Evolutionary conservation across 2,888 invertebrate species (phyloP).

Genomic region (Willowsia nigromaculata): DNA sequence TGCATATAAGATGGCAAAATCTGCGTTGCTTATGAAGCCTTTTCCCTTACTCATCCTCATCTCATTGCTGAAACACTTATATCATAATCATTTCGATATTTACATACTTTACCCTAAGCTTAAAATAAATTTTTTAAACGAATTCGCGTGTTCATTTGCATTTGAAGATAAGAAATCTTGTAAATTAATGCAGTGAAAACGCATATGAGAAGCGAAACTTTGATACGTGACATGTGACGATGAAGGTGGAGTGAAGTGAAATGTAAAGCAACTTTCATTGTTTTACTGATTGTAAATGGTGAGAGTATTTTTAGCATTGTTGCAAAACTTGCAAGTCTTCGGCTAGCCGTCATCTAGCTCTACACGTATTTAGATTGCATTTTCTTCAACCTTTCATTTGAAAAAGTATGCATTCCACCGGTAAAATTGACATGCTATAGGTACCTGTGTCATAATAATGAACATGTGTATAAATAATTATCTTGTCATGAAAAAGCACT

Average conservation of each 20-base stretch:
- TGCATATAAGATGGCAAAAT: no score
- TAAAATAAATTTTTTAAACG: neutral
- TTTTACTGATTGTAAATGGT: neutral
- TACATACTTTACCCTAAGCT: neutral
- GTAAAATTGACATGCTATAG: neutral
- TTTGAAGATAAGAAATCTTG: neutral
- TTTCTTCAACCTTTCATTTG: neutral
- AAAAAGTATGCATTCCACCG: neutral
- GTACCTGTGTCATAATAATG: neutral
- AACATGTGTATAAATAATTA: neutral
- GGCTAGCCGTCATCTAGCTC: neutral
- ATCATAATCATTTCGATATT: no score
- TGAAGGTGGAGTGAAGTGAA: neutral
- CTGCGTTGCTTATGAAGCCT: no score
- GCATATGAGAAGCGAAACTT: neutral
- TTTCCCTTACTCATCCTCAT: no score
- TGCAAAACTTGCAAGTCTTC: neutral
- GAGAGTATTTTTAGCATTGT: neutral
- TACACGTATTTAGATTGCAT: neutral
- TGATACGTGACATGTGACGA: neutral
- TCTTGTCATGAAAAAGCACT: neutral
- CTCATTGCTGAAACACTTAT: no score
- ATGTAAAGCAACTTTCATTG: slow-evolving; percentile 28
- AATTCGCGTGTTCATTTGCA: neutral
- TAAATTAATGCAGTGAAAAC: neutral